Base-by-base conservation (phyloP, 2,797 vertebrate species). In the Yasuhikotakia modesta region DNA sequence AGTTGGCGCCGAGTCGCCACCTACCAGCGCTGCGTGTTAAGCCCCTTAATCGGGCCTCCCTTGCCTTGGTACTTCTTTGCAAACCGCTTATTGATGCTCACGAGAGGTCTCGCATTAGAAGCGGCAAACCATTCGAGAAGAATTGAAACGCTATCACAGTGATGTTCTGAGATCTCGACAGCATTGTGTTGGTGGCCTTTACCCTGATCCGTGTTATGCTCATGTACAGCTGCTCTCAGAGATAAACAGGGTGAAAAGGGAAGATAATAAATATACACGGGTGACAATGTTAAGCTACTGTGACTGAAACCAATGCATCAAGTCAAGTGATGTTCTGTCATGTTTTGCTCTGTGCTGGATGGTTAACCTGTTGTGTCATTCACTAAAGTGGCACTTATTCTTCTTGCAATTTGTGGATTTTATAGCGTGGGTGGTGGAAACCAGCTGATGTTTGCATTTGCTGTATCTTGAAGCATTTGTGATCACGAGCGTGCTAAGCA, bases 211-310 rank as follows among this genome's bases (percentile, higher is more conserved):
- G 4, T 39, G 45, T 52, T 64, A 21, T 43, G 66, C 70, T 74
- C 46, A 57, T 72, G 57, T 75, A 53, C 52, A 64, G 73, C 68
- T 81, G 80, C 79, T 78, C 5, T 27, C 52, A 19, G 53, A 67
- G 76, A 82, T 82, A 82, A 79, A 57, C n/a, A 53, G 10, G 43
- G 21, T 66, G 66, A 79, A 75, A 79, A 50, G 71, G 53, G 35
- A 46, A 63, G 69, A 65, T 60, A 68, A 69, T 79, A 79, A 53
- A 70, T 79, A 70, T 71, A 66, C 53, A 77, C 8, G 55, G 50
- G 65, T 48, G 35, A 66, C 70, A 58, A 32, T 6, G 53, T 43
- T 32, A 78, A 61, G 64, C 32, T 52, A 61, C 69, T 77, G 53
- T 22, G 77, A 70, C 58, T 53, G 58, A 21, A 76, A 81, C 73